phyloP scores from a whole-genome alignment of 2,797 vertebrate species.

The Acanthurus lineatus region DNA sequence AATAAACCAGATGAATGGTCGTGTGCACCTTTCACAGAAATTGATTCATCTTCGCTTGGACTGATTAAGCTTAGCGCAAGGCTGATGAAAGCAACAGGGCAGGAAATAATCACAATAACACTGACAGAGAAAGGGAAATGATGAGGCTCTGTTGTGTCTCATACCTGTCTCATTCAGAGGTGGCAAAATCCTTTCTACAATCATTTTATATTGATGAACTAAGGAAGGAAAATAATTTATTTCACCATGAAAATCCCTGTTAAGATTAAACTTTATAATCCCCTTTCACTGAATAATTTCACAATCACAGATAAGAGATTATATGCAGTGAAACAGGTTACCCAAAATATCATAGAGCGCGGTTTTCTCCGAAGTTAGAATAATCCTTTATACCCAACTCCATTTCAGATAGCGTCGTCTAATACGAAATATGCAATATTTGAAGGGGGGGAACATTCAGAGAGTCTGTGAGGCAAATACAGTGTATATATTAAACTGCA shows the following conservation, averaged over 20 bases:
- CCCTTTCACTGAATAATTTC: conserved; percentile 71
- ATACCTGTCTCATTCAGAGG: conserved; percentile 49
- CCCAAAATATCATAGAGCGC: conserved; percentile 51
- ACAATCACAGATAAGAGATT: conserved; percentile 68
- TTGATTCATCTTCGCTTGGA: conserved; percentile 60
- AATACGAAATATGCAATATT: conserved; percentile 47
- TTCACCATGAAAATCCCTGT: conserved; percentile 66
- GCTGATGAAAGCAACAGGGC: conserved; percentile 53
- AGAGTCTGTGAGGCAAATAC: conserved; percentile 34
- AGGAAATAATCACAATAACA: conserved; percentile 50
- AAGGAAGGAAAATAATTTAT: conserved; percentile 61
- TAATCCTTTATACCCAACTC: conserved; percentile 69
- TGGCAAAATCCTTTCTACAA: conserved; percentile 57
- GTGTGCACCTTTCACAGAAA: conserved; percentile 37
- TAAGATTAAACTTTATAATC: conserved; percentile 77
- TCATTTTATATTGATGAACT: conserved; percentile 67
- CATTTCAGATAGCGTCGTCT: conserved; percentile 61
- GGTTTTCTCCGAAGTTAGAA: conserved; percentile 48
- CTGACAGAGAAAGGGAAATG: conserved; percentile 27
- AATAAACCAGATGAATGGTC: conserved; percentile 50
- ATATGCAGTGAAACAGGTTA: conserved; percentile 63
- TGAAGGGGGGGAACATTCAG: conserved; percentile 31
- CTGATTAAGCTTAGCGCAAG: conserved; percentile 50
- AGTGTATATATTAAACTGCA: conserved; percentile 32
- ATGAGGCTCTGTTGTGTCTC: conserved; percentile 26